phyloP scores from a whole-genome alignment of 2,113 vertebrate genomes.

The Ahaetulla prasina region DNA sequence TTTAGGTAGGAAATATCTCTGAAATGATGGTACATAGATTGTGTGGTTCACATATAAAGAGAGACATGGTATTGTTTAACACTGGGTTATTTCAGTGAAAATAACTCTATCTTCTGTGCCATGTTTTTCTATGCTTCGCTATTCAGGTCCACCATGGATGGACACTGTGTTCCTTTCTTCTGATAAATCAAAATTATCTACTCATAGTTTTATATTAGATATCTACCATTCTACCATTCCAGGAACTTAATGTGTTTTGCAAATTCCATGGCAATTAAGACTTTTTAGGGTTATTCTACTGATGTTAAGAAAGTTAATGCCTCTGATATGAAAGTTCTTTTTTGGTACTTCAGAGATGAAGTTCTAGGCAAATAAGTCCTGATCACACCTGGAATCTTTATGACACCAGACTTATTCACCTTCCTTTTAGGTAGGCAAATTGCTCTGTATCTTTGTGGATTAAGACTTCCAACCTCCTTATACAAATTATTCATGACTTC shows the following conservation, averaged over 20 bases:
- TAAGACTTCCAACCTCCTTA: not conserved
- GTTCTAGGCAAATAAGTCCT: not conserved
- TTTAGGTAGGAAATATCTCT: not conserved
- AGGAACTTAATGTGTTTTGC: not conserved
- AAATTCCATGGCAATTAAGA: not conserved
- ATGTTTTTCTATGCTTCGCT: not conserved
- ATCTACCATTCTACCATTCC: not conserved
- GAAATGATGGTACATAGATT: not conserved
- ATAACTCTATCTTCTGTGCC: not conserved
- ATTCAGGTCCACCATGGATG: too few relatives aligned
- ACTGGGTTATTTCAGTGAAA: not conserved
- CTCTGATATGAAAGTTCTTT: not conserved
- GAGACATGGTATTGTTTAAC: not conserved
- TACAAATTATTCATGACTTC: not conserved
- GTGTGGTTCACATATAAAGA: not conserved
- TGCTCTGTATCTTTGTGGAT: accelerated
- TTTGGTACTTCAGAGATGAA: not conserved
- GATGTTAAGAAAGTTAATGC: not conserved
- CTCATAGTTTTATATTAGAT: not conserved
- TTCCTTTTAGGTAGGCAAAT: not conserved
- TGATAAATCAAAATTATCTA: not conserved
- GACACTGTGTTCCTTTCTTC: not conserved
- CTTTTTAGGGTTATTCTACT: not conserved
- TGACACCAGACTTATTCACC: not conserved
- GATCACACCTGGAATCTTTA: not conserved